Evolutionary conservation across 2,888 invertebrate species (phyloP), one percentile per base, ranked within the genome.

Genomic region (Selenia dentaria): DNA sequence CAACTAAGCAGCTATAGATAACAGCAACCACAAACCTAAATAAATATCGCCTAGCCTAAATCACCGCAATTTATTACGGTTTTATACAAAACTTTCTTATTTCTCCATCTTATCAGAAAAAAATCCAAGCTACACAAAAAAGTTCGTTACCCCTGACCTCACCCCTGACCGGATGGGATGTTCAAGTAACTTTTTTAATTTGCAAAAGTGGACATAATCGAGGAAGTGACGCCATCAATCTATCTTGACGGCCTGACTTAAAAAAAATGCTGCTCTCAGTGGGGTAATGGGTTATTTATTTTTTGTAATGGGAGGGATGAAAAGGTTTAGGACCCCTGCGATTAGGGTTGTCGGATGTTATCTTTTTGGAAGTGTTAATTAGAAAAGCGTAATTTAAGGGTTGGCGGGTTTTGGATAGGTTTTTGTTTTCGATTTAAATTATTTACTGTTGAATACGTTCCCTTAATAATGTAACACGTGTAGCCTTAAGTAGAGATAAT

Each of bases 171-270:
- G 28, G 37, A 37, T 18, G 28, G 20, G 39, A 41, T 33, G 35
- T 43, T 14, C 35, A 18, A 18, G 37, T 28, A 64, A 62, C 58
- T 67, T 70, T 70, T 71, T 70, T 70, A 68, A 71, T 71, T 70
- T 70, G 57, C 57, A 53, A 53, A 64, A 70, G 70, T 67, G 70
- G 65, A 62, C 65, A 66, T 68, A 60, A 60, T 56, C 56, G 42
- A 56, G 62, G 63, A 50, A 52, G 54, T 64, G 64, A 69, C 63
- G 63, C 64, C 68, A 71, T 71, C 68, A 62, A 65, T 69, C 67
- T 56, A 57, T 29, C 45, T 28, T 57, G 39, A 39, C 31, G 25
- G 34, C 32, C 22, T 16, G 28, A 38, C 31, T 8, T 11, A 36
- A 46, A 27, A n/a, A 26, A 40, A 31, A 22, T 29, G 37, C 25